phyloP scores from a whole-genome alignment of 2,888 invertebrate species.

The Meteorus cinctellus region DNA sequence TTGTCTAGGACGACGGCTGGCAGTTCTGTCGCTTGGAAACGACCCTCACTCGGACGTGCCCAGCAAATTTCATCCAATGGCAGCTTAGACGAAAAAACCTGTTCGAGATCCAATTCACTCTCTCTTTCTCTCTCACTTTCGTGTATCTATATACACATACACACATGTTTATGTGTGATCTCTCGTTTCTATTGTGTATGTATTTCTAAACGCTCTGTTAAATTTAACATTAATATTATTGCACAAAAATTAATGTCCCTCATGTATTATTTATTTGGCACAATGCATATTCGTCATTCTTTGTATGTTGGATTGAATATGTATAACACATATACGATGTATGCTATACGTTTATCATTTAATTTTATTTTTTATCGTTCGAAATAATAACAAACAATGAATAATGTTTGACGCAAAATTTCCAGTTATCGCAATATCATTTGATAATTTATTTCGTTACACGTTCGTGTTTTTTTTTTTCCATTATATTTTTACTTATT shows the following conservation, averaged over 20 bases:
- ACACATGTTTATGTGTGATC: neutral
- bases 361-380: neutral
- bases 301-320: neutral
- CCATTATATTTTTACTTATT: neutral
- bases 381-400: neutral
- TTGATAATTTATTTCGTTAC: neutral
- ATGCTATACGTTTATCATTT: neutral
- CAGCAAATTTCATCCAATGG: constrained; percentile 30
- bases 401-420: neutral
- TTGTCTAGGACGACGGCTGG: constrained; percentile 36
- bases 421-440: neutral
- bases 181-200: neutral
- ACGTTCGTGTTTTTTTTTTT: neutral
- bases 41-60: constrained; percentile 24
- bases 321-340: neutral
- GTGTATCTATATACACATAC: no score
- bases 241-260: constrained; percentile 3
- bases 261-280: constrained; percentile 6
- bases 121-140: constrained; percentile 1
- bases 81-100: constrained; percentile 30
- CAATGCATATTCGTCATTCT: neutral
- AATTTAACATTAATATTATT: neutral
- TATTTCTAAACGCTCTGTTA: constrained; percentile 12
- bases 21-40: constrained; percentile 29
- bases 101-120: constrained; percentile 36